Percentiles rank a stretch among this genome's conserved stretches.
These are phyloP conservation scores for Phenganax subtilis DNA, from an alignment of 92 coral and sea anemone genomes.

Conservation along the genomic window DNA sequence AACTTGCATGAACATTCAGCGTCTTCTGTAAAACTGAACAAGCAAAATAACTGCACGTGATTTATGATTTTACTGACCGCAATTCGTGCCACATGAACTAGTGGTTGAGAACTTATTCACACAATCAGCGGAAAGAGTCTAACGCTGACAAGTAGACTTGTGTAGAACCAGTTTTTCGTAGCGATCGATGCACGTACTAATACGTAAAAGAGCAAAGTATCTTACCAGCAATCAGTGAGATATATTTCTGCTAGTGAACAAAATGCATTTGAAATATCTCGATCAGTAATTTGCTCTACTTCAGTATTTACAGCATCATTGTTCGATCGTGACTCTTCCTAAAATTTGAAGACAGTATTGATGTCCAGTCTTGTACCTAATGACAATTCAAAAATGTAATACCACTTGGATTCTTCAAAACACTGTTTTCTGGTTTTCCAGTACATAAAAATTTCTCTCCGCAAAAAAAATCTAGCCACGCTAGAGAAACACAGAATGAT, in stretches of 20 bases:
- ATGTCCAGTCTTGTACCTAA: not conserved
- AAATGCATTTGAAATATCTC: constrained; percentile 82
- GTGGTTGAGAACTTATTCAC: too few species aligned
- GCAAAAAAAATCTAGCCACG: not conserved
- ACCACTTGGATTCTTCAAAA: not conserved
- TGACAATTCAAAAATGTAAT: not conserved
- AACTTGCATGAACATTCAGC: constrained; percentile 76
- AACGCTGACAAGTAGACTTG: not conserved
- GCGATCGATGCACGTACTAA: not conserved
- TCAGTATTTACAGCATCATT: constrained; percentile 34
- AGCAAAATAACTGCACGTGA: not conserved
- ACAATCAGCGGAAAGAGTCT: too few species aligned
- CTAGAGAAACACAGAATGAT: not conserved
- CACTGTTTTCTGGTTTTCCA: not conserved
- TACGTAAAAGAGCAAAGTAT: not conserved
- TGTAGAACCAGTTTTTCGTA: not conserved
- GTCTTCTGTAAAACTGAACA: constrained; percentile 61
- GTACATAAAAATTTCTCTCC: not conserved
- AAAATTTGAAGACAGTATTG: not conserved
- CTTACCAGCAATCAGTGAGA: constrained; percentile 90
- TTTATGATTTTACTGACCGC: too few species aligned
- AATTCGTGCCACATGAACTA: too few species aligned
- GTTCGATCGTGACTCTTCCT: not conserved
- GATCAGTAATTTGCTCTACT: constrained; percentile 34
- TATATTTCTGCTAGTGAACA: constrained; percentile 97